Conservation (phyloP, 64 coral and sea anemone species). For the Orbicella faveolata region DNA sequence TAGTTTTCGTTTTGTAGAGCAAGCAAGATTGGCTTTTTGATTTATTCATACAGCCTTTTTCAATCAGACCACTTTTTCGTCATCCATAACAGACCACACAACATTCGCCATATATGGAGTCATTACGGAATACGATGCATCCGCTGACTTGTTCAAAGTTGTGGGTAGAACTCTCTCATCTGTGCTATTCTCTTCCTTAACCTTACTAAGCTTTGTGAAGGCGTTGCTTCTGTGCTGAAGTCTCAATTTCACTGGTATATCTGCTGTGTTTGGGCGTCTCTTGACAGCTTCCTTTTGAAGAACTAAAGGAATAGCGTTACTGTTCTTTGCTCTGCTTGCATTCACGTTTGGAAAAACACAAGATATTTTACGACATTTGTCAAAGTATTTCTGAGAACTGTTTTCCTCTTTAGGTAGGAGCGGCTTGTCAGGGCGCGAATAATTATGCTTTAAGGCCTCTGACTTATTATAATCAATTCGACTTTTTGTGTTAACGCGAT, state of each 20-base stretch:
- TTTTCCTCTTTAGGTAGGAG: background rate
- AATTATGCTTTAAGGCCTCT: background rate
- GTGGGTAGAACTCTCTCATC: constrained; percentile 64
- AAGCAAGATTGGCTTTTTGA: no score
- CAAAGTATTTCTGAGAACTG: background rate
- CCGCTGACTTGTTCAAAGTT: constrained; percentile 37
- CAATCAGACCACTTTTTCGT: constrained; percentile 34
- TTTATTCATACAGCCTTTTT: no score
- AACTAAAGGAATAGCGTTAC: background rate
- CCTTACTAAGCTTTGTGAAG: background rate
- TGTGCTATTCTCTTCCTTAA: background rate
- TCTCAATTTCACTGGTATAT: constrained; percentile 22
- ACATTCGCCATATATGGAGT: constrained; percentile 82
- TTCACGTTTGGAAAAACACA: background rate
- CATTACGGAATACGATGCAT: constrained; percentile 56
- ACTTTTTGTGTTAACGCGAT: background rate
- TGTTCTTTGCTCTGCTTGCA: background rate
- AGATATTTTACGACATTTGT: background rate
- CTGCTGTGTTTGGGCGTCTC: background rate
- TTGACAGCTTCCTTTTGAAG: background rate
- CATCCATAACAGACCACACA: constrained; percentile 81
- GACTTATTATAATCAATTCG: background rate
- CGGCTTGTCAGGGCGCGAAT: no score
- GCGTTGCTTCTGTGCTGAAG: constrained; percentile 1
- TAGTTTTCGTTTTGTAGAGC: no score